These are phyloP conservation scores for Crenichthys baileyi DNA, from an alignment of 2,797 vertebrate species.

Conservation along the genomic window DNA sequence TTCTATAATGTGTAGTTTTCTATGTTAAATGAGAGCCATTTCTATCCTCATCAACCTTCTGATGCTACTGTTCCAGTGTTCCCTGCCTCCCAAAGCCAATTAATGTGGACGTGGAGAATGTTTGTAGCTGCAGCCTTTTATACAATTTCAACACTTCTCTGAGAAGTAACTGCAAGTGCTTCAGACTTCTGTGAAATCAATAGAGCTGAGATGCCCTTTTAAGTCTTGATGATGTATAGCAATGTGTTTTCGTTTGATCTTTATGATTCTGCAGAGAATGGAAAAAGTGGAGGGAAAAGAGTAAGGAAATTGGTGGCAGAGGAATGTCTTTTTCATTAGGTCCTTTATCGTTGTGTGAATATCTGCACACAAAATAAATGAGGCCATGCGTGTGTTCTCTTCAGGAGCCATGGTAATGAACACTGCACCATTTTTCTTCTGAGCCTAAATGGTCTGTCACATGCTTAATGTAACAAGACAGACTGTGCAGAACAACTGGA, in stretches of 20 bases:
- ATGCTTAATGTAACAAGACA: conserved; percentile 58
- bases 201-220: conserved; percentile 79
- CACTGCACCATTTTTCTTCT: conserved; percentile 62
- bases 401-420: conserved; percentile 68
- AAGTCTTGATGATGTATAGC: conserved; percentile 67
- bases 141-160: conserved; percentile 70
- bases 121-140: conserved; percentile 69
- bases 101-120: conserved; percentile 78
- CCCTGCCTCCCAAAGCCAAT: conserved; percentile 80
- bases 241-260: conserved; percentile 73
- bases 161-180: conserved; percentile 71
- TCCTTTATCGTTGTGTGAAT: conserved; percentile 43
- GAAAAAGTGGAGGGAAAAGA: conserved; percentile 30
- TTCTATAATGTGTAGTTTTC: conserved; percentile 65
- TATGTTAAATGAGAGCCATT: conserved; percentile 76
- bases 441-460: conserved; percentile 60
- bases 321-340: conserved; percentile 53
- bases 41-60: conserved; percentile 81
- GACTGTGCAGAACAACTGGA: conserved; percentile 39
- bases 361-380: conserved; percentile 59
- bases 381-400: conserved; percentile 59
- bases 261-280: conserved; percentile 57
- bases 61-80: conserved; percentile 69
- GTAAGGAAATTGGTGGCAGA: conserved; percentile 49
- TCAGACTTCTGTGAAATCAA: conserved; percentile 79